phyloP scores from a whole-genome alignment of 2,888 invertebrate genomes.

The Galerucella calmariensis region DNA sequence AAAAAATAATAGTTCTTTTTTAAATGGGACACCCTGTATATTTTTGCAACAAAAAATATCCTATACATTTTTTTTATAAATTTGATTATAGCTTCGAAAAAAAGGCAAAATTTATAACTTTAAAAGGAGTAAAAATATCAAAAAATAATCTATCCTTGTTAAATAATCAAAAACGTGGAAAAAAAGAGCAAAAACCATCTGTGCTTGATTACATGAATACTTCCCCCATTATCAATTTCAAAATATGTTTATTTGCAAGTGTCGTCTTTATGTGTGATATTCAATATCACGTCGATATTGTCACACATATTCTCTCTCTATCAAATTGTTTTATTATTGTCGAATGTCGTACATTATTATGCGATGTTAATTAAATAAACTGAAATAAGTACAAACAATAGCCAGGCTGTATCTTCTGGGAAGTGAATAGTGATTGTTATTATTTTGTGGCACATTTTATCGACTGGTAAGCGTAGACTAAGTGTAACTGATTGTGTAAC shows the following conservation, averaged over 20 bases:
- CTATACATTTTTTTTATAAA: no score
- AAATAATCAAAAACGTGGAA: background rate
- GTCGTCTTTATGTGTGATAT: slow-evolving; percentile 12
- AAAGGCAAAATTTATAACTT: no score
- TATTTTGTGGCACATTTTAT: background rate
- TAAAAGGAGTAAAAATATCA: no score
- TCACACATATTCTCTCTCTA: slow-evolving; percentile 4
- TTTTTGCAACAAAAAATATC: no score
- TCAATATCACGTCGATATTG: slow-evolving; percentile 19
- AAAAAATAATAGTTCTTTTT: no score
- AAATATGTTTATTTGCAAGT: slow-evolving; percentile 21
- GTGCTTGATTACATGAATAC: background rate
- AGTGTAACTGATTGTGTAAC: slow-evolving; percentile 3
- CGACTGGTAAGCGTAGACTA: background rate
- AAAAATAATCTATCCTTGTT: background rate
- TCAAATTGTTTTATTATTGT: slow-evolving; percentile 15
- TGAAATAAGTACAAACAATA: slow-evolving; percentile 7
- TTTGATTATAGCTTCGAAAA: no score
- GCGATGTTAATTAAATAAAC: slow-evolving; percentile 14
- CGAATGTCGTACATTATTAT: background rate
- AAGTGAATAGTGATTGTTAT: slow-evolving; percentile 13
- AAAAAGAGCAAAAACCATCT: background rate
- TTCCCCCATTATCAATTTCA: slow-evolving; percentile 3
- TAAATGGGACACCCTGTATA: no score
- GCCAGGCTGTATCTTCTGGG: slow-evolving; percentile 10